Evolutionary conservation across 1,140 invertebrate genomes (phyloP), one percentile per base, ranked within the genome.

Genomic region (Helicoverpa armigera): DNA sequence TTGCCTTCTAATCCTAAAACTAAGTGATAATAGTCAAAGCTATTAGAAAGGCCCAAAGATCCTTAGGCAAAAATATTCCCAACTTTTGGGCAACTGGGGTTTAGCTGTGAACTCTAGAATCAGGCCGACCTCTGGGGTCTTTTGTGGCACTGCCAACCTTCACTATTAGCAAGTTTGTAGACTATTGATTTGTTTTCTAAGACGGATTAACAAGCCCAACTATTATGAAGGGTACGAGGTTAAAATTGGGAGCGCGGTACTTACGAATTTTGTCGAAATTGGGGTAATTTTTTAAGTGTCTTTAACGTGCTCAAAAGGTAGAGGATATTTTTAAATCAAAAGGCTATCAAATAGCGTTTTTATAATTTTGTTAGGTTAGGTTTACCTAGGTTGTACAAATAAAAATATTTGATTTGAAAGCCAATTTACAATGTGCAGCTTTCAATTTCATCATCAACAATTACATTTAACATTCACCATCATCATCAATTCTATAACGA

Each of bases 151-250:
- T 14, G 2, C 18, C 29, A 72, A 54, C 69, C 69, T 72, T 31
- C 54, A 72, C 18, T 72, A 13, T n/a, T n/a, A 31, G 9, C 16
- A 50, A 69, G 43, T 51, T 72, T 54, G 54, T 72, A 51, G 69
- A 16, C 16, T 54, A 72, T 72, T 51, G 69, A 72, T 72, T 72
- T 31, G 18, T 54, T 14, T 29, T 23, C 65, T 69, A 51, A 69
- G 65, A 16, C 16, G 65, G 65, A 69, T 69, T 69, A 69, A 50
- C 43, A 18, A 69, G 43, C 18, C 12, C 9, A 69, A 67, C 63
- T 69, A 69, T 50, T 69, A 69, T 29, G 11, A 31, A 10, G 16
- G 23, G 23, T 31, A 29, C 23, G 23, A 31, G 13, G 16, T 58
- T 29, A 61, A 61, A 14, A 31, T 12, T 61, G 23, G 5, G 3